Evolutionary conservation across 2,888 invertebrate species (phyloP).

Genomic region (Pogonocherus hispidulus): DNA sequence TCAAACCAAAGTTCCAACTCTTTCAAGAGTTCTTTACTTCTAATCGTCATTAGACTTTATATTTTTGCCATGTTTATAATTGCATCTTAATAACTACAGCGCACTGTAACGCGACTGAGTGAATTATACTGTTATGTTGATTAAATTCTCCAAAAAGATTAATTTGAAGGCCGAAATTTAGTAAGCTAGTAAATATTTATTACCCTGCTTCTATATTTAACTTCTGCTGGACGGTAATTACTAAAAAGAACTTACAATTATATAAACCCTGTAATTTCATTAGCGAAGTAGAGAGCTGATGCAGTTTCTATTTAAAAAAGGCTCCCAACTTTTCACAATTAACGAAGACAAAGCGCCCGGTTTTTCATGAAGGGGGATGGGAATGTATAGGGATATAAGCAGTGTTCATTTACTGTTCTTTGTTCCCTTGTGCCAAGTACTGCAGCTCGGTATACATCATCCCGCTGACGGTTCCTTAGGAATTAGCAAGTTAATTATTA

Average conservation of each 20-base stretch:
- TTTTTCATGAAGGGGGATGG: conserved; percentile 11
- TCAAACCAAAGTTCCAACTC: too few relatives aligned
- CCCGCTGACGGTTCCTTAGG: conserved; percentile 56
- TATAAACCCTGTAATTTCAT: conserved; percentile 9
- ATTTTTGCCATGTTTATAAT: too few relatives aligned
- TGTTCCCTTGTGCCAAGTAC: conserved; percentile 37
- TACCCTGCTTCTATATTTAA: too few relatives aligned
- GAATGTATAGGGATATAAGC: conserved; percentile 32
- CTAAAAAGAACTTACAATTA: background rate
- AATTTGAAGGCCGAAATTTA: too few relatives aligned
- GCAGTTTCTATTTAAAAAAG: conserved; percentile 7
- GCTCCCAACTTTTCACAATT: conserved; percentile 12
- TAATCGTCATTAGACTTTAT: too few relatives aligned
- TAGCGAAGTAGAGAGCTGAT: background rate
- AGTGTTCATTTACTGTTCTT: conserved; percentile 45
- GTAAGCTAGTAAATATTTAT: too few relatives aligned
- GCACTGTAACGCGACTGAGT: too few relatives aligned
- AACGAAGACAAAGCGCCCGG: conserved; percentile 40
- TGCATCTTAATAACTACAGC: too few relatives aligned
- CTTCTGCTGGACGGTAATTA: background rate
- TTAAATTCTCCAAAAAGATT: too few relatives aligned
- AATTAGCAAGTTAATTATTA: conserved; percentile 68
- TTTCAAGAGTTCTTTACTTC: too few relatives aligned
- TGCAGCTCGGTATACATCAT: conserved; percentile 57
- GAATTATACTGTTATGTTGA: too few relatives aligned